Base-by-base conservation (phyloP, 2,113 vertebrate genomes). In the Perca fluviatilis region DNA sequence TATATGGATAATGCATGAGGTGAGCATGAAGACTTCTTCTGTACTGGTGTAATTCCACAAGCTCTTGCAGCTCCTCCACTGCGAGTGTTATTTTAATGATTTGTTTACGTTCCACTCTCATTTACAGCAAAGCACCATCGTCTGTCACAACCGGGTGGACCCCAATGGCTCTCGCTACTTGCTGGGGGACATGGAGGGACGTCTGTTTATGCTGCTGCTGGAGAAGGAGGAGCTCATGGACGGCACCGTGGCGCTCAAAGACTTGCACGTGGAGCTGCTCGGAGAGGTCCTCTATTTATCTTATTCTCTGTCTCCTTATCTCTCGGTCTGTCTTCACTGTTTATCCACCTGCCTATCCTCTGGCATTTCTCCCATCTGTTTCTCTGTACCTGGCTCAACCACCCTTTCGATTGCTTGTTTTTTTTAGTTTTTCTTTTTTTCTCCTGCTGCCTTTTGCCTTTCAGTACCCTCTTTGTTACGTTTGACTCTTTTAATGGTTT, bases 141-240 rank as follows among this genome's bases (percentile, higher is more conserved):
- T 99, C 74, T 99, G 98, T 88, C 98, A 99, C 88, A 99, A 99
- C 89, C 98, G 98, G 0, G 98, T 99, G 87, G 98, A 99, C 89
- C 97, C 97, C 54, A 99, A 99, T 0, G 98, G 98, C 18, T 99
- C 98, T 0, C 96, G 98, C 3, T 99, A 99, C 80, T 89, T 99
- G 85, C 94, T 99, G 90, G 98, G 98, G 1, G 98, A 99, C 93
- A 99, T 99, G 98, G 98, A 99, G 83, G 98, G 98, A 0, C 94
- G 98, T 0, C 97, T 99, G 46, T 99, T 99, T 92, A 99, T 99
- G 98, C 95, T 99, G 83, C 96, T 99, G 5, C 82, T 99, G 94
- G 98, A 99, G 95, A 99, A 99, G 86, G 98, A 99, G 90, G 98
- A 99, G 27, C 97, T 99, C 88, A 99, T 99, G 97, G 98, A 99